These are phyloP conservation scores for Drosophila mauritiana DNA, from an alignment of 1,140 invertebrate genomes.

Conservation along the genomic window DNA sequence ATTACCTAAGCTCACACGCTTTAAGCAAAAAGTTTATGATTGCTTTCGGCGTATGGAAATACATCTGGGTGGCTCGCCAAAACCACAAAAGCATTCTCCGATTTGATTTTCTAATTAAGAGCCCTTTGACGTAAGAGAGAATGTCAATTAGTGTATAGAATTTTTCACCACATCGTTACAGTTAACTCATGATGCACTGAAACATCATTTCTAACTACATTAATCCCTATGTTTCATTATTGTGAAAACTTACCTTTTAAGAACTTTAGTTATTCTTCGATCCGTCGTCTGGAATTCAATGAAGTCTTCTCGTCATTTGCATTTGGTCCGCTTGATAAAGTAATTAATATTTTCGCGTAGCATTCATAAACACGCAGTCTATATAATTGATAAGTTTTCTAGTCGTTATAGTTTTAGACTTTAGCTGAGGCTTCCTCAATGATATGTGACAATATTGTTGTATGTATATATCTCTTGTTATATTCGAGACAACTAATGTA, in stretches of 20 bases:
- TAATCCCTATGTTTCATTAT: background rate
- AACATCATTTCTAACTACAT: too few relatives aligned
- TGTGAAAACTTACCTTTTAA: constrained; percentile 20
- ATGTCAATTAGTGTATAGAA: background rate
- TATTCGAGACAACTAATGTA: constrained; percentile 34
- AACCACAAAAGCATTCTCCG: background rate
- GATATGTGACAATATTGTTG: constrained; percentile 37
- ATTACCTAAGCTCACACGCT: constrained; percentile 33
- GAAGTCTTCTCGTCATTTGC: constrained; percentile 25
- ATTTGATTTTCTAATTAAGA: background rate
- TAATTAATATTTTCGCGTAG: constrained; percentile 21
- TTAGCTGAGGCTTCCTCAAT: constrained; percentile 34
- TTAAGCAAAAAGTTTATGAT: constrained; percentile 40
- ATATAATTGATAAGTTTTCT: constrained; percentile 10
- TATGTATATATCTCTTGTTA: constrained; percentile 13
- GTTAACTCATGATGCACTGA: too few relatives aligned
- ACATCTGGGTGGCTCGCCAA: background rate
- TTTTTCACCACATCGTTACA: too few relatives aligned
- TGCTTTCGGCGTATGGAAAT: constrained; percentile 12
- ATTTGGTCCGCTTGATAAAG: constrained; percentile 42
- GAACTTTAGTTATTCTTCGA: background rate
- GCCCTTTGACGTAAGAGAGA: background rate
- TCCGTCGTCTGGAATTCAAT: constrained; percentile 20
- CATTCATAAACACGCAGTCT: background rate
- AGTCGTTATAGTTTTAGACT: constrained; percentile 6